These are phyloP conservation scores for Hirudo medicinalis DNA, from an alignment of 1,140 invertebrate species.

Conservation along the genomic window DNA sequence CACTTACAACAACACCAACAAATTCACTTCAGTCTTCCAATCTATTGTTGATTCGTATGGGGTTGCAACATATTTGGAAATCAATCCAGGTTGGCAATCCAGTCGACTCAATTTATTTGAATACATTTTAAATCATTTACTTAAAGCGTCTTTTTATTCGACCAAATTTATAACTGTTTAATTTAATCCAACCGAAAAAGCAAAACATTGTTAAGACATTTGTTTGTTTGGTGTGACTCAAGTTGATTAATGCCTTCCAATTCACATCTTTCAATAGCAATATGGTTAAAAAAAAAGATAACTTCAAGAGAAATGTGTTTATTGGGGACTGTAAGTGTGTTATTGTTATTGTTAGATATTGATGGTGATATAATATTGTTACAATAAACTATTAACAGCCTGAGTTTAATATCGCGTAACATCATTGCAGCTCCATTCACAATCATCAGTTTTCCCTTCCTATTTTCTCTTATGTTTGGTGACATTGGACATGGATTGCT, in stretches of 20 bases:
- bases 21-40: constrained; percentile 89
- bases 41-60: constrained; percentile 89
- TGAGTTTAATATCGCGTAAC: constrained; percentile 56
- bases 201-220: too few species aligned
- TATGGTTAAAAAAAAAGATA: too few species aligned
- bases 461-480: constrained; percentile 97
- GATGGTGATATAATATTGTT: neutral
- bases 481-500: constrained; percentile 77
- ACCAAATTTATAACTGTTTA: too few species aligned
- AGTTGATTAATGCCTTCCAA: too few species aligned
- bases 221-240: too few species aligned
- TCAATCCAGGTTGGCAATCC: constrained; percentile 63
- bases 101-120: too few species aligned
- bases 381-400: constrained; percentile 46
- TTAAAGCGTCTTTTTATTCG: too few species aligned
- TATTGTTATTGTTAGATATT: neutral
- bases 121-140: too few species aligned
- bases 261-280: too few species aligned
- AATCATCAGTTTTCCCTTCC: constrained; percentile 91
- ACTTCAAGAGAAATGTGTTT: neutral
- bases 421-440: constrained; percentile 61
- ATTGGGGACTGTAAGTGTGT: neutral
- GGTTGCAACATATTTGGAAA: constrained; percentile 81
- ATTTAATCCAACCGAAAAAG: too few species aligned
- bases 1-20: constrained; percentile 86